Conservation (phyloP, 1,140 invertebrate species). For the Brachionus sp. region DNA sequence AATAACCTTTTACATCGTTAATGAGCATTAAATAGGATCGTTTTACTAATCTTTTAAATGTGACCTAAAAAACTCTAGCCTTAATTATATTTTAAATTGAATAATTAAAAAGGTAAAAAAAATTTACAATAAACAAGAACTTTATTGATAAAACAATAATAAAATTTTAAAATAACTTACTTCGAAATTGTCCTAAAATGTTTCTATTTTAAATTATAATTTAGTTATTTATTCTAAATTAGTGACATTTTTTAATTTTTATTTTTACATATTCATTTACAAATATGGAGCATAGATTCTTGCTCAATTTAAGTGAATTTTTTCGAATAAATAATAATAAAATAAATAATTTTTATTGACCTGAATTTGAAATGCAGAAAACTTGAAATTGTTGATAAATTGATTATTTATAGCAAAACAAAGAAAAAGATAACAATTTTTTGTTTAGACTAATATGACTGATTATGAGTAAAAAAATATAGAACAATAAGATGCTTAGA, state of each 20-base stretch:
- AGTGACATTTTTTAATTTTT: not conserved
- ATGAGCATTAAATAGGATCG: not conserved
- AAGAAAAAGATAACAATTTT: not conserved
- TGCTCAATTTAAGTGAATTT: not conserved
- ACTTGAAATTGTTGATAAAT: conserved; percentile 2
- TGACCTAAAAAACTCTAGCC: not conserved
- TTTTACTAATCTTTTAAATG: not conserved
- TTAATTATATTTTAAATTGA: not conserved
- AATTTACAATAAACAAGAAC: too few species aligned
- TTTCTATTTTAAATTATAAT: not conserved
- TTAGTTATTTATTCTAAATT: not conserved
- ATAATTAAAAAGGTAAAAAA: too few species aligned
- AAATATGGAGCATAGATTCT: not conserved
- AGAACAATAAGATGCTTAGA: not conserved
- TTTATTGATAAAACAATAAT: too few species aligned
- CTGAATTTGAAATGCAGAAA: not conserved
- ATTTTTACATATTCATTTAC: too few species aligned
- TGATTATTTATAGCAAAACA: not conserved
- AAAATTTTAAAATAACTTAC: too few species aligned
- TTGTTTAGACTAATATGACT: not conserved
- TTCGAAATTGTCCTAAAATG: not conserved
- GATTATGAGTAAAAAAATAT: not conserved
- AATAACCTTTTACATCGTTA: not conserved
- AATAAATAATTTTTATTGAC: not conserved
- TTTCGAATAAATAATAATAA: not conserved